Evolutionary conservation across 2,888 invertebrate genomes (phyloP).

Genomic region (Synanthedon andrenaeformis): DNA sequence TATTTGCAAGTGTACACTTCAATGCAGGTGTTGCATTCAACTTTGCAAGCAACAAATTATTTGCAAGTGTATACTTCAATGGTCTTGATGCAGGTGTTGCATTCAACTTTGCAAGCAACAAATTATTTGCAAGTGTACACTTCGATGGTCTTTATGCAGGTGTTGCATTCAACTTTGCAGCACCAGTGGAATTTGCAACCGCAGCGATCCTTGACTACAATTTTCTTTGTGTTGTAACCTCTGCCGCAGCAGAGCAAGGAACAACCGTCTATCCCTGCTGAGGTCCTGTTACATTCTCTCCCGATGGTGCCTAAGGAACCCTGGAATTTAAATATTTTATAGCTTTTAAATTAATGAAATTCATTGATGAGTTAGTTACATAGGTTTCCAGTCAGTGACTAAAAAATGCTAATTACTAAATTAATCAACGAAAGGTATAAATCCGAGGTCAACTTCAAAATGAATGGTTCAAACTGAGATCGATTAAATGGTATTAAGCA

Average conservation of each 20-base stretch:
- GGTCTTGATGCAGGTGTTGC: conserved; percentile 86
- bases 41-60: conserved; percentile 35
- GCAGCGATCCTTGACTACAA: conserved; percentile 84
- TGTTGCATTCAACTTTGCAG: conserved; percentile 93
- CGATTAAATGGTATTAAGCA: too few relatives aligned
- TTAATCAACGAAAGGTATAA: too few relatives aligned
- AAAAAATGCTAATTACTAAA: too few relatives aligned
- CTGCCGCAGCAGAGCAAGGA: conserved; percentile 92
- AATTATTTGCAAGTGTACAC: conserved; percentile 87
- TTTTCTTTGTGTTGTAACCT: conserved; percentile 89
- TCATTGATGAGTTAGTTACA: too few relatives aligned
- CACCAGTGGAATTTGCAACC: conserved; percentile 98
- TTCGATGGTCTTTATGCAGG: conserved; percentile 84
- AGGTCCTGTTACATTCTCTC: conserved; percentile 78
- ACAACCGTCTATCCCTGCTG: conserved; percentile 86
- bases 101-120: conserved; percentile 82
- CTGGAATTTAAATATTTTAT: conserved; percentile 17
- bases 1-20: too few relatives aligned
- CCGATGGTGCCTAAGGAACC: conserved; percentile 75
- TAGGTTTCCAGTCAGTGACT: too few relatives aligned
- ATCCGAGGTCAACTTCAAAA: too few relatives aligned
- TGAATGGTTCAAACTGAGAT: too few relatives aligned
- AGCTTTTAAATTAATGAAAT: too few relatives aligned
- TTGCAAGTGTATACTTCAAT: conserved; percentile 90
- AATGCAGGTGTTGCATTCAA: too few relatives aligned